These are phyloP conservation scores for Patella pellucida DNA, from an alignment of 2,888 invertebrate genomes.

Conservation along the genomic window DNA sequence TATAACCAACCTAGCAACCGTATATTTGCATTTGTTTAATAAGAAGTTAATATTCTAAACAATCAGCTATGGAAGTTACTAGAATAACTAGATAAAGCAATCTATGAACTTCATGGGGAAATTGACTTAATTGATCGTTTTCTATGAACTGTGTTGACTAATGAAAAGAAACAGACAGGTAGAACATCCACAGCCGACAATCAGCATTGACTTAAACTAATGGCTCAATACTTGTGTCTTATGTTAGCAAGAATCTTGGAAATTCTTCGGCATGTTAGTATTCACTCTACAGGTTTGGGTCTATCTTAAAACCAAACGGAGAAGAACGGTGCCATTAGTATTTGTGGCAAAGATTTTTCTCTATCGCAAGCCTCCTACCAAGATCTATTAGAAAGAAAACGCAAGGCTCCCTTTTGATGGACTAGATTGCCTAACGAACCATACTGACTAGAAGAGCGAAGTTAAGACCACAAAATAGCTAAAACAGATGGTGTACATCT, in stretches of 20 bases:
- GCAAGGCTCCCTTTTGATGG: background rate
- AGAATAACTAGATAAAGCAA: background rate
- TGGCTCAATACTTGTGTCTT: no score
- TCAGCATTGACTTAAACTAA: no score
- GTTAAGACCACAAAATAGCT: conserved; percentile 7
- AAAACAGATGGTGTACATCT: conserved; percentile 10
- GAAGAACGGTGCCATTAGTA: no score
- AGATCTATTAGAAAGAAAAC: background rate
- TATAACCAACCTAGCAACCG: background rate
- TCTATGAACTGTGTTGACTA: background rate
- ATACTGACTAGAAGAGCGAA: background rate
- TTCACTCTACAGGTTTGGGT: no score
- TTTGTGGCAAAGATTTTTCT: no score
- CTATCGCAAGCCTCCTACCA: background rate
- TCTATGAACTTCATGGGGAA: background rate
- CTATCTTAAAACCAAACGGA: no score
- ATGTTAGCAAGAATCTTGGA: no score
- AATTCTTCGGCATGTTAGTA: no score
- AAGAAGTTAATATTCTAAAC: background rate
- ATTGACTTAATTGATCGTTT: conserved; percentile 3
- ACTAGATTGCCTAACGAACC: conserved; percentile 3
- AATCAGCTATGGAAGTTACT: background rate
- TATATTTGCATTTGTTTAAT: conserved; percentile 1
- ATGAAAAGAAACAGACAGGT: no score
- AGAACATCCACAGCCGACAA: no score